Conservation (phyloP, 2,113 vertebrate species). For the Verasper variegatus region DNA sequence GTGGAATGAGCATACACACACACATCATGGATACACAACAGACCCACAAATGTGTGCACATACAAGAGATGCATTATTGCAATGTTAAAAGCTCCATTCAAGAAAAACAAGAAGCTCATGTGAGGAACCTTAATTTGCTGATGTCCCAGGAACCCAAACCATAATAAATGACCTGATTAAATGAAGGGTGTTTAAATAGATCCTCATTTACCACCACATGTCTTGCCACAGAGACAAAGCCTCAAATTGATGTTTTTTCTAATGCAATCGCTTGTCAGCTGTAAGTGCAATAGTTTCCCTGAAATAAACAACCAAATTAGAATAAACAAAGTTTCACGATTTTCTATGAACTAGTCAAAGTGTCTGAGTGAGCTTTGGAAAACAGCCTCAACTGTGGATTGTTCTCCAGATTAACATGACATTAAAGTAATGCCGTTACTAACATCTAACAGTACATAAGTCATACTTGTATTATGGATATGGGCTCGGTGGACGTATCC, state of each 20-base stretch:
- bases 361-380: not conserved
- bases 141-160: slow-evolving; percentile 21
- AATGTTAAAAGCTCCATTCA: not conserved
- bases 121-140: slow-evolving; percentile 25
- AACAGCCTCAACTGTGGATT: not conserved
- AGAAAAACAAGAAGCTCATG: not conserved
- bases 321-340: not conserved
- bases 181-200: slow-evolving; percentile 50
- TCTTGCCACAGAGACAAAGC: not conserved
- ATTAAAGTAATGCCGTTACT: not conserved
- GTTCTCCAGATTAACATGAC: not conserved
- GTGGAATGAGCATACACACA: not conserved
- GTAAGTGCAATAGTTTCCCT: not conserved
- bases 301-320: not conserved
- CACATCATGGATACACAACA: not conserved
- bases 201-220: slow-evolving; percentile 15
- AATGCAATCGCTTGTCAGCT: not conserved
- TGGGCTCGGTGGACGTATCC: slow-evolving; percentile 12
- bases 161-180: slow-evolving; percentile 49
- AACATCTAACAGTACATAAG: not conserved
- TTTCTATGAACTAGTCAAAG: no score
- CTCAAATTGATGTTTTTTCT: not conserved
- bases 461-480: slow-evolving; percentile 14
- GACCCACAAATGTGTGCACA: not conserved
- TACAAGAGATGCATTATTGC: slow-evolving; percentile 2